Evolutionary conservation across 2,113 vertebrate species (phyloP), one percentile per base, ranked within the genome.

Genomic region (Pipra filicauda): DNA sequence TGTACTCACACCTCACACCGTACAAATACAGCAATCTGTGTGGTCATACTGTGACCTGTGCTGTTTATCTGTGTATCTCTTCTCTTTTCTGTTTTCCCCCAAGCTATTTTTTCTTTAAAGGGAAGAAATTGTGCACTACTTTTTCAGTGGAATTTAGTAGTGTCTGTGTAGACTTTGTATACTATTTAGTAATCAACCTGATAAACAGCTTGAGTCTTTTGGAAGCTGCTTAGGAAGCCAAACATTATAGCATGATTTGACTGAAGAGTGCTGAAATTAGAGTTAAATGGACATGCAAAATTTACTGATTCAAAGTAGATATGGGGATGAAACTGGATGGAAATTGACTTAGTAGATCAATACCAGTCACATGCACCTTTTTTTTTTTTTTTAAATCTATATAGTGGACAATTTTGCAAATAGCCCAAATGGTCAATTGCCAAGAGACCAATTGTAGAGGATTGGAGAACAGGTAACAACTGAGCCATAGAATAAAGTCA

Each of bases 341-440:
- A 94, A 86, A 61, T 54, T 55, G 74, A 44, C 37, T 74, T 58
- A 71, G 37, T 46, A 71, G 41, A 54, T 59, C 55, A 67, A 48
- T 67, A 49, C 4, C 74, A 72, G 41, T 57, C 0, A 0, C 20
- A 22, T 17, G 26, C 5, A 5, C 2, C 31, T n/a, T n/a, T n/a
- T 81, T 80, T 74, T 85, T 70, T 6, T 23, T 30, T 14, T 59
- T 78, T 16, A 89, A 55, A 35, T 52, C n/a, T 54, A 2, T 59
- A 2, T 28, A 79, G 59, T 48, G 43, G 23, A 22, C 30, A 81
- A 6, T 85, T 64, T 48, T 90, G 58, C 44, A 64, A 75, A 43
- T 16, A 75, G 18, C 33, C 9, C 15, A 73, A 59, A 43, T 73
- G 39, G 18, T 82, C 28, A 85, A 22, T 37, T 79, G 28, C 58